Base-by-base conservation (phyloP, 1,140 invertebrate species). In the Pygmarrhopalites habei region DNA sequence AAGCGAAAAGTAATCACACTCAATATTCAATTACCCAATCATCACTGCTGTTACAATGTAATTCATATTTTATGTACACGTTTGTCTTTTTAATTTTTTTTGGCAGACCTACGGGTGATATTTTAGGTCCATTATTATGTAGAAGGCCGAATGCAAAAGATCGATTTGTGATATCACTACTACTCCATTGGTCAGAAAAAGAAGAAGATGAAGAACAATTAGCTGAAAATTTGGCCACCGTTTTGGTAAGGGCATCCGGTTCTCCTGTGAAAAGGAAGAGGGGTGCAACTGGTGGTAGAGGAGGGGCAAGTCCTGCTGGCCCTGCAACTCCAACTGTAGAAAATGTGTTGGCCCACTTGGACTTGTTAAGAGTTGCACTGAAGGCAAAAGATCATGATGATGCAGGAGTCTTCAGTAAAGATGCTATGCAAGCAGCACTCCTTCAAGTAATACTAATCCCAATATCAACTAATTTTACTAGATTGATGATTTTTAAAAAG, bases 251-350 rank as follows among this genome's bases (percentile, higher is more conserved):
- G 88, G 83, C 83, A 35, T 76, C 74, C 65, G 88, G 87, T 7
- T 92, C 90, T 68, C 90, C 91, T 1, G 91, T 87, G 71, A 95
- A 94, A 76, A 81, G 92, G 76, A 94, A 95, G 85, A 82, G 91
- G 74, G 81, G 72, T 67, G 70, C 80, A 75, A 66, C 79, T 78
- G 67, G 79, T 79, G 65, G 80, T 80, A 75, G 77, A 79, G 75
- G 82, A 80, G 73, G 47, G 19, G 65, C 68, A 30, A 62, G 73
- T 63, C 69, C 70, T 60, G 59, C 66, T 26, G 76, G 74, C 44
- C 79, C 82, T 60, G 47, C 58, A 2, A 58, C 60, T 15, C 85
- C 86, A 1, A 83, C 79, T 56, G 80, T 85, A 32, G 88, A 91
- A 73, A 83, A 93, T 80, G 87, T 95, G 61, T 80, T 98, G 68